Percentiles rank a stretch among this genome's conserved stretches.
Evolutionary conservation across 2,888 invertebrate genomes (phyloP).

Genomic region (Eupithecia vulgata): DNA sequence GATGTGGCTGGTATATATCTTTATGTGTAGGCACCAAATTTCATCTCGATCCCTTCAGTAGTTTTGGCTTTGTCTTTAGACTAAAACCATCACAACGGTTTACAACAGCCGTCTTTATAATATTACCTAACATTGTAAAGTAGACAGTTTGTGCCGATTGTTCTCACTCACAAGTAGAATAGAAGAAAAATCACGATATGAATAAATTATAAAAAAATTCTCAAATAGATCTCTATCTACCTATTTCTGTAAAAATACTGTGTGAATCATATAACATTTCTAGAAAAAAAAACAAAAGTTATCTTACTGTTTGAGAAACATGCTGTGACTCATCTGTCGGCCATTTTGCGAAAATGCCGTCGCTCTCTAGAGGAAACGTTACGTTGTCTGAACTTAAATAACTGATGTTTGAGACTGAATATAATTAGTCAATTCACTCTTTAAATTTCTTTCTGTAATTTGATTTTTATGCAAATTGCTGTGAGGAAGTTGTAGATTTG

Average conservation of each 20-base stretch:
- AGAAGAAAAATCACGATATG: no score
- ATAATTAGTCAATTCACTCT: conserved; percentile 75
- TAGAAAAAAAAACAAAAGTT: neutral
- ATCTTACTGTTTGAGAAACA: conserved; percentile 3
- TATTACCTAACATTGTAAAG: no score
- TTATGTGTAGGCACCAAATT: neutral
- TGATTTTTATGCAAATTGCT: conserved; percentile 33
- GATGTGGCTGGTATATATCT: neutral
- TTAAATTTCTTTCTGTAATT: conserved; percentile 55
- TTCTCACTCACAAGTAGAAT: no score
- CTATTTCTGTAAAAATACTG: no score
- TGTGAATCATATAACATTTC: neutral
- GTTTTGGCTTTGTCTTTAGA: neutral
- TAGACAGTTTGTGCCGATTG: no score
- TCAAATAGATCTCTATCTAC: neutral
- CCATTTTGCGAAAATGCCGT: conserved; percentile 71
- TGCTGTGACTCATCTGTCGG: conserved; percentile 44
- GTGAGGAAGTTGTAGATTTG: neutral
- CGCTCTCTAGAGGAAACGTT: conserved; percentile 54
- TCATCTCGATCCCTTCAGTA: neutral
- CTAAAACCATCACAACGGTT: no score
- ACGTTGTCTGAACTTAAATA: conserved; percentile 66
- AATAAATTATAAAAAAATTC: neutral
- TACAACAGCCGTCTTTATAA: neutral
- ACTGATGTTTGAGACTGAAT: conserved; percentile 67